A percentile compares a stretch with the other conserved stretches of the same genome.
Conservation (phyloP, 1,140 invertebrate genomes). For the Luehdorfia chinensis region DNA sequence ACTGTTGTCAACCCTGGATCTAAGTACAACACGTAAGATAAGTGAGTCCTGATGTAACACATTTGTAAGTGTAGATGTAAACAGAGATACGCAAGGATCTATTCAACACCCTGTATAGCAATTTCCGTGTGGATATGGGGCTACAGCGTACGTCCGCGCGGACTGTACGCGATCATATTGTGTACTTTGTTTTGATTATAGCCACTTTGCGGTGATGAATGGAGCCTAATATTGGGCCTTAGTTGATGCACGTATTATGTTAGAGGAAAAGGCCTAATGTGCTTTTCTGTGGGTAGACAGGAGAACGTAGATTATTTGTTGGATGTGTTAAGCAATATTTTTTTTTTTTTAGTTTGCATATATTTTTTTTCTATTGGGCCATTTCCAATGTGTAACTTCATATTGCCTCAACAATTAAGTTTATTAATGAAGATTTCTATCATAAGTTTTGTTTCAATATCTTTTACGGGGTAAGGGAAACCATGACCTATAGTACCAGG, state of each 20-base stretch:
- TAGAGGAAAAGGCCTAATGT: background rate
- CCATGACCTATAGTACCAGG: no score
- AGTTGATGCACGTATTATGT: no score
- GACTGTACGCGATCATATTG: constrained; percentile 25
- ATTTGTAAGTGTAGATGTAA: constrained; percentile 66
- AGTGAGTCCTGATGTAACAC: constrained; percentile 63
- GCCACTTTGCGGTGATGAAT: constrained; percentile 23
- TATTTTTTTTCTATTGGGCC: no score
- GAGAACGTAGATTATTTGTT: background rate
- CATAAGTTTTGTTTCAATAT: no score
- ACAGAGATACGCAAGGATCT: constrained; percentile 42
- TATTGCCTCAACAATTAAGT: no score
- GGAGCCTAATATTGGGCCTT: constrained; percentile 5
- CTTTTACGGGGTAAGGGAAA: no score
- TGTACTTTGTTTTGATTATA: constrained; percentile 32
- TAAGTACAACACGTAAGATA: constrained; percentile 39
- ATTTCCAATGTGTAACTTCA: no score
- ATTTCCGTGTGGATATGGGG: constrained; percentile 41
- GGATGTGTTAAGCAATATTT: background rate
- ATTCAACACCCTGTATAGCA: constrained; percentile 46
- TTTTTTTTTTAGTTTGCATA: background rate
- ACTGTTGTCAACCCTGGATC: constrained; percentile 45
- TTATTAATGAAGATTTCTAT: no score
- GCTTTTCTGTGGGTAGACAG: background rate
- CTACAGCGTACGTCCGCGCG: constrained; percentile 20